Conservation (phyloP, 2,888 invertebrate genomes). For the Dinocampus coccinellae region DNA sequence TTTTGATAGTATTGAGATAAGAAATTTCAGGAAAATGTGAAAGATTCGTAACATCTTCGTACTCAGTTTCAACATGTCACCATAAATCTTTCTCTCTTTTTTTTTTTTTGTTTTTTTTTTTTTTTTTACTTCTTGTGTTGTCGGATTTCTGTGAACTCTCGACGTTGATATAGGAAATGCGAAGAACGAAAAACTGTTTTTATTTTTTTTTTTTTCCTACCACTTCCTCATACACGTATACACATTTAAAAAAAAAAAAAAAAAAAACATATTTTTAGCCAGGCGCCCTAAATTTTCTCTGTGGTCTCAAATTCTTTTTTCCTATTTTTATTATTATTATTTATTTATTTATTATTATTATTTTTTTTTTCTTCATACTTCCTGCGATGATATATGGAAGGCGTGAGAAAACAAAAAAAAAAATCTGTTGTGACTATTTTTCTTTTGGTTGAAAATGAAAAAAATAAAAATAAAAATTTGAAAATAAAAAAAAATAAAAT, state of each 20-base stretch:
- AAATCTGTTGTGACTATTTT: not conserved
- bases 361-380: too few relatives aligned
- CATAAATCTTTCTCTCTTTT: constrained; percentile 24
- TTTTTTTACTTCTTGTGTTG: too few relatives aligned
- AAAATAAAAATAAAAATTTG: not conserved
- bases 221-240: constrained; percentile 12
- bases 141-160: not conserved
- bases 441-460: not conserved
- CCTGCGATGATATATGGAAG: not conserved
- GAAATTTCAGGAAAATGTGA: not conserved
- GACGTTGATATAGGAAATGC: constrained; percentile 5
- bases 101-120: too few relatives aligned
- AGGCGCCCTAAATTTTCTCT: not conserved
- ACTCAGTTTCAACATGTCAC: constrained; percentile 28
- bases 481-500: constrained; percentile 2
- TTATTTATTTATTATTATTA: too few relatives aligned
- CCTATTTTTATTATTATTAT: too few relatives aligned
- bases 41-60: constrained; percentile 25
- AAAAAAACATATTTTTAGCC: constrained; percentile 24
- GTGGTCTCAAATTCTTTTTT: not conserved
- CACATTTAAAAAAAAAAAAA: not conserved
- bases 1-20: constrained; percentile 4
- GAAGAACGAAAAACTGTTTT: constrained; percentile 10
- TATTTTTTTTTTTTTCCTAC: constrained; percentile 28
- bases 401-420: not conserved